A percentile compares a stretch with the other conserved stretches of the same genome.
Conservation (phyloP, 2,113 vertebrate genomes). For the Irena cyanogastra region DNA sequence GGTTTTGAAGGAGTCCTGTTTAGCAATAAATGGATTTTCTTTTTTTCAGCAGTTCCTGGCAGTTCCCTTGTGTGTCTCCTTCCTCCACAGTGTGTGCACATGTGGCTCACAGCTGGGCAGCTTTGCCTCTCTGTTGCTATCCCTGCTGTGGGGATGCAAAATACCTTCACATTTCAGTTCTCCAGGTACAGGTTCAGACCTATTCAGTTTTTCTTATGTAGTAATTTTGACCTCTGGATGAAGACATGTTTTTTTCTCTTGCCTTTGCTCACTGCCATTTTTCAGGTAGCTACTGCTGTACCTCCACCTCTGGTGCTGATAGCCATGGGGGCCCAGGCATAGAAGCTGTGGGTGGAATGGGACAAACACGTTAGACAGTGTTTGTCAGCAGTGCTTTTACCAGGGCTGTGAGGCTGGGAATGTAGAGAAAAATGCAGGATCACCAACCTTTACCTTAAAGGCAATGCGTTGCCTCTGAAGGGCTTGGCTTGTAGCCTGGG, state of each 20-base stretch:
- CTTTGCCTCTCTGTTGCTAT: not conserved
- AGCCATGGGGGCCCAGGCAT: fast-evolving
- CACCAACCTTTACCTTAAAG: not conserved
- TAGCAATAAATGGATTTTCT: not conserved
- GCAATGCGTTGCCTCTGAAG: not conserved
- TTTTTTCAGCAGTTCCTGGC: not conserved
- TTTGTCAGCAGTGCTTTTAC: not conserved
- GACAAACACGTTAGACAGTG: not conserved
- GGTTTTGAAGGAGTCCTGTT: not conserved
- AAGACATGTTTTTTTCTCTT: not conserved
- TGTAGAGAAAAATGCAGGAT: not conserved
- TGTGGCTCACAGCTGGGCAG: not conserved
- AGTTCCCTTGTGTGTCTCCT: not conserved
- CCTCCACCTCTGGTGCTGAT: not conserved
- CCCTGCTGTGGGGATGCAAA: not conserved
- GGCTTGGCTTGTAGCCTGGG: not conserved
- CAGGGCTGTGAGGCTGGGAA: not conserved
- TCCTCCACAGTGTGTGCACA: not conserved
- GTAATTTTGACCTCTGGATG: not conserved
- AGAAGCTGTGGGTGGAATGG: not conserved
- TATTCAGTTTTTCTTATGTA: not conserved
- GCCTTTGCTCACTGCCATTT: not conserved
- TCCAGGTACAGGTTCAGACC: not conserved
- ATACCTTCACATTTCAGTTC: not conserved
- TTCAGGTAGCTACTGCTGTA: not conserved